Conservation (phyloP, 2,888 invertebrate species). For the Itoplectis maculator region DNA sequence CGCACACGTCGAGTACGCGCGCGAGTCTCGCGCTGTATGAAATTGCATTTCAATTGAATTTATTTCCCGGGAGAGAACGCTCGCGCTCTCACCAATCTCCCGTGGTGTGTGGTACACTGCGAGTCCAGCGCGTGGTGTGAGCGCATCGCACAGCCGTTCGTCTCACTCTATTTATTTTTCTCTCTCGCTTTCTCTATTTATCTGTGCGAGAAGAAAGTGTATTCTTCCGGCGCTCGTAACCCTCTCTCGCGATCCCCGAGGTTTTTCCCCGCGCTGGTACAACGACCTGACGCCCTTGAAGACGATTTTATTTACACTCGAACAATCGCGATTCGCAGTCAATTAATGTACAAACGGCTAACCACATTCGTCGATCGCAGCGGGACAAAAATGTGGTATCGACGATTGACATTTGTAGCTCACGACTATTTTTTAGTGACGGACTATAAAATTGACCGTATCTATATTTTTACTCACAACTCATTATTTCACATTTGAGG, state of each 20-base stretch:
- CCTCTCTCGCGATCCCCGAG: neutral
- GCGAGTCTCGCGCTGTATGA: slow-evolving; percentile 46
- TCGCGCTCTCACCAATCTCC: slow-evolving; percentile 29
- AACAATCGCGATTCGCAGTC: neutral
- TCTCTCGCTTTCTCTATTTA: no score
- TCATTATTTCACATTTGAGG: no score
- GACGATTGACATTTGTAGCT: no score
- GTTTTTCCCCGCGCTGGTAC: neutral
- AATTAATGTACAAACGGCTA: neutral
- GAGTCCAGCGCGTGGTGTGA: neutral
- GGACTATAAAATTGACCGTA: no score
- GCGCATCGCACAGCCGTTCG: neutral
- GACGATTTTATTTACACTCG: no score
- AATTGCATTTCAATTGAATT: slow-evolving; percentile 68
- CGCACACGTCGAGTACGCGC: slow-evolving; percentile 45
- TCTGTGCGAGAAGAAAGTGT: neutral
- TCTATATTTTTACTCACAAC: no score
- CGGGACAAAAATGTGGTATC: no score
- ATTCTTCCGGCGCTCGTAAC: neutral
- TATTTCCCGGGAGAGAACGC: slow-evolving; percentile 53
- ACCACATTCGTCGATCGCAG: no score
- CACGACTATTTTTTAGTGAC: no score
- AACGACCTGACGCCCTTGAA: neutral
- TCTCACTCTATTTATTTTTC: neutral
- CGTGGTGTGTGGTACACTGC: neutral